phyloP scores from a whole-genome alignment of 2,113 vertebrate genomes.

The Pedionomus torquatus region DNA sequence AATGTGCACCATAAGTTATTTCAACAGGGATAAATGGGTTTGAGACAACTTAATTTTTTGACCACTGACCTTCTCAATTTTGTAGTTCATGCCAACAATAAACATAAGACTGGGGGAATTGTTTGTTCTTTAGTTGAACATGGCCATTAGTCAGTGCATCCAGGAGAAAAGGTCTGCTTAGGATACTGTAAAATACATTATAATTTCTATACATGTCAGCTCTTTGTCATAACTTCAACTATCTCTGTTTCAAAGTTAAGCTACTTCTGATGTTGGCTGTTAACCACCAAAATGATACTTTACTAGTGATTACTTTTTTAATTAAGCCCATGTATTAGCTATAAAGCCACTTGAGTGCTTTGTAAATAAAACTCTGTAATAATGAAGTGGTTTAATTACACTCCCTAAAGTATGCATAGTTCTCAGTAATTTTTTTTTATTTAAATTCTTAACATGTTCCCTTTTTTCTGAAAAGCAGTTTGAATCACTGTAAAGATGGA shows the following conservation, averaged over 20 bases:
- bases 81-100: constrained; percentile 9
- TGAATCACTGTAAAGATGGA: constrained; percentile 59
- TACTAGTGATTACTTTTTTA: constrained; percentile 76
- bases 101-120: too few species aligned
- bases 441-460: constrained; percentile 71
- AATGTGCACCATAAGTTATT: constrained; percentile 24
- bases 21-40: constrained; percentile 32
- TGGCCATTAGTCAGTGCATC: constrained; percentile 26
- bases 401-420: constrained; percentile 65
- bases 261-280: constrained; percentile 62
- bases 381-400: constrained; percentile 75
- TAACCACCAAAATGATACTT: constrained; percentile 74
- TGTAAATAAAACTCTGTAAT: constrained; percentile 76
- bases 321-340: constrained; percentile 74
- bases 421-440: constrained; percentile 70
- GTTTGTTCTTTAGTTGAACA: background rate
- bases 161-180: constrained; percentile 53
- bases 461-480: constrained; percentile 57
- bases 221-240: constrained; percentile 63
- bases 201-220: constrained; percentile 27
- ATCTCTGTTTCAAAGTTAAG: constrained; percentile 58
- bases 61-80: constrained; percentile 32
- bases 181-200: constrained; percentile 55
- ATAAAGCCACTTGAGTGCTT: constrained; percentile 73
- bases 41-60: constrained; percentile 37